Conservation (phyloP, 2,113 vertebrate species). For the Sylvietta virens region DNA sequence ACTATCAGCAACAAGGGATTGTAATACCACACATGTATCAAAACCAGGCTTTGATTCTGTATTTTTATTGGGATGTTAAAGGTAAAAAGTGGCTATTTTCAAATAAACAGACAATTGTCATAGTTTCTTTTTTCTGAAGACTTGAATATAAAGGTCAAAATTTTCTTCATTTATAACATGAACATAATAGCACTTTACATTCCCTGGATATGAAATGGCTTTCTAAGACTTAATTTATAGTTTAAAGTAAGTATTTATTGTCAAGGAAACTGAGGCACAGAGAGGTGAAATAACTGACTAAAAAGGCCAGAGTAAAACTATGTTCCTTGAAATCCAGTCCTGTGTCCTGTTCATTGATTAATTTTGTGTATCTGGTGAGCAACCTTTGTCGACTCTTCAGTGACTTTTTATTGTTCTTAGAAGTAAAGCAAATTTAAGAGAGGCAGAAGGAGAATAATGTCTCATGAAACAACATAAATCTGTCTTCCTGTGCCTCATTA, state of each 20-base stretch:
- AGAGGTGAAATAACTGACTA: neutral
- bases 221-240: neutral
- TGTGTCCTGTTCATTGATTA: neutral
- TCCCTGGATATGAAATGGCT: neutral
- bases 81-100: neutral
- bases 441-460: neutral
- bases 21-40: neutral
- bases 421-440: slow-evolving; percentile 27
- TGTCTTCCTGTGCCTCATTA: slow-evolving; percentile 26
- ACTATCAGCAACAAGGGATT: slow-evolving; percentile 24
- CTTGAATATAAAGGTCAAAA: neutral
- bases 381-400: neutral
- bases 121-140: neutral
- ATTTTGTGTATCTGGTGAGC: neutral
- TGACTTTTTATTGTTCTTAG: slow-evolving; percentile 13
- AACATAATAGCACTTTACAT: neutral
- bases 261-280: neutral
- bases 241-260: too few species aligned
- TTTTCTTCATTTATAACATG: neutral
- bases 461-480: slow-evolving; percentile 28
- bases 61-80: slow-evolving; percentile 2
- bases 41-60: neutral
- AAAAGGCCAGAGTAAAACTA: neutral
- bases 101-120: neutral
- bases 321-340: neutral